Conservation (phyloP, 2,797 vertebrate species). For the Mormyrops attenuatus region DNA sequence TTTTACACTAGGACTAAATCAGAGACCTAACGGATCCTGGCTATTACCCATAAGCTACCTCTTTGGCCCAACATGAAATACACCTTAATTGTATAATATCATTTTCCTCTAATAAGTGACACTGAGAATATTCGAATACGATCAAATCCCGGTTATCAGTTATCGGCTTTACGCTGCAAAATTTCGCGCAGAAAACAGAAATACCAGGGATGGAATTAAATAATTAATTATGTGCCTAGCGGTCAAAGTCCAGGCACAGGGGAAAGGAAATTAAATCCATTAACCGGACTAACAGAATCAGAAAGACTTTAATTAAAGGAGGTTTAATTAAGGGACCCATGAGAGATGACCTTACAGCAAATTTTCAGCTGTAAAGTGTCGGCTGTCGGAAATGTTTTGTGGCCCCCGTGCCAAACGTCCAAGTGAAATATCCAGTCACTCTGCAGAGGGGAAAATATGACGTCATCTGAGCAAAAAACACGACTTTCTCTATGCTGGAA, state of each 20-base stretch:
- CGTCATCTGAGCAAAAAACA: neutral
- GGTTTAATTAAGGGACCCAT: conserved; percentile 83
- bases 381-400: neutral
- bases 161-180: conserved; percentile 52
- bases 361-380: conserved; percentile 9
- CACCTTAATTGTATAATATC: neutral
- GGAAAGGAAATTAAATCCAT: conserved; percentile 89
- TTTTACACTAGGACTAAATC: neutral
- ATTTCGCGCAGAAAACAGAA: conserved; percentile 56
- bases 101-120: neutral
- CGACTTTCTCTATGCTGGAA: neutral
- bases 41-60: neutral
- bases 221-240: conserved; percentile 67
- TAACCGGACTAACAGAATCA: conserved; percentile 84
- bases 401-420: neutral
- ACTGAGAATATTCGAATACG: neutral
- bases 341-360: conserved; percentile 15
- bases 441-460: neutral
- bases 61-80: neutral
- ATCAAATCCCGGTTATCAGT: conserved; percentile 6
- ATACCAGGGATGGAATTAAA: conserved; percentile 59
- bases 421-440: neutral
- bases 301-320: conserved; percentile 89
- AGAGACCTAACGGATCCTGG: neutral
- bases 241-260: conserved; percentile 60